A percentile compares a stretch with the other conserved stretches of the same genome.
phyloP scores from a whole-genome alignment of 2,888 invertebrate species.

The Tachina fera region DNA sequence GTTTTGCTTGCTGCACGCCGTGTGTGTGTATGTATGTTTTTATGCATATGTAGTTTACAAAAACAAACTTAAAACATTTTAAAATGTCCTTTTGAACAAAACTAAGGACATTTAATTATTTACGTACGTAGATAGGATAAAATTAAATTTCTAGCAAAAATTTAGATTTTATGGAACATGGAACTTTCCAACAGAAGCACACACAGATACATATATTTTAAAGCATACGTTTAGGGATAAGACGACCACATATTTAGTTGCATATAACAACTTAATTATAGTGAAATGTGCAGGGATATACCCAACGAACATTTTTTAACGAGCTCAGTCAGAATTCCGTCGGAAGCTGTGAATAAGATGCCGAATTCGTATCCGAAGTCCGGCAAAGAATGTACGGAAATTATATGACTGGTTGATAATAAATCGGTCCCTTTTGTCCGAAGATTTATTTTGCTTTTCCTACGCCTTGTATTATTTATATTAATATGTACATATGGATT shows the following conservation, averaged over 20 bases:
- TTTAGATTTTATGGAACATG: background rate
- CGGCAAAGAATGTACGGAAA: too few species aligned
- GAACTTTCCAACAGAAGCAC: background rate
- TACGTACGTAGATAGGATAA: background rate
- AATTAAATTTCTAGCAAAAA: background rate
- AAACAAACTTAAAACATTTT: slow-evolving; percentile 32
- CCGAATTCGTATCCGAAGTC: too few species aligned
- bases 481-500: too few species aligned
- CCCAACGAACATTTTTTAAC: too few species aligned
- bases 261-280: slow-evolving; percentile 50
- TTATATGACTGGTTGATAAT: too few species aligned
- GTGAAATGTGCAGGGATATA: background rate
- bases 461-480: too few species aligned
- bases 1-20: background rate
- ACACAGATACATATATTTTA: background rate
- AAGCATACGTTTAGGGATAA: slow-evolving; percentile 29
- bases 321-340: too few species aligned
- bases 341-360: too few species aligned
- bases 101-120: background rate
- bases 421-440: too few species aligned
- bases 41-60: background rate
- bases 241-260: slow-evolving; percentile 25
- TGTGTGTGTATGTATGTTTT: background rate
- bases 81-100: slow-evolving; percentile 11
- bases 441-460: too few species aligned